Evolutionary conservation across 2,888 invertebrate genomes (phyloP), one percentile per base, ranked within the genome.

Genomic region (Lasioglossum figueresi): DNA sequence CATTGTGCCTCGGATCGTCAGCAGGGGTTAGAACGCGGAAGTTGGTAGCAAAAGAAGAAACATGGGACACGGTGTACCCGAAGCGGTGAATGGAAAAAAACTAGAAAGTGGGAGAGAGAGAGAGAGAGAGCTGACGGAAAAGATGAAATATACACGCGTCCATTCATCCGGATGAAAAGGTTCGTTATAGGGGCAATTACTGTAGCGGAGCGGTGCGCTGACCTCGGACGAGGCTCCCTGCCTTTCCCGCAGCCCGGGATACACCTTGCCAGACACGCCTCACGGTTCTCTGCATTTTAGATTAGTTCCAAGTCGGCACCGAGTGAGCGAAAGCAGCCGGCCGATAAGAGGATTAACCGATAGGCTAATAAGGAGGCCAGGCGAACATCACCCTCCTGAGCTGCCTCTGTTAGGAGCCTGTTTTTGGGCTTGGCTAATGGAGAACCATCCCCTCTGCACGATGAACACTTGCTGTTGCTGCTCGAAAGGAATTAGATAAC

Each of bases 271-370:
- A 68, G 37, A 76, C 82, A 34, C 52, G 66, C 66, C 76, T 68
- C 37, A 77, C 56, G 66, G 82, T 76, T 72, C 83, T 80, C 85
- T 80, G 88, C 80, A 88, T 88, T 88, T 88, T 84, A 85, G 86
- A 88, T 86, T 86, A 84, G 88, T 80, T 88, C 73, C 66, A 78
- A 88, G 83, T 85, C 83, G 70, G 52, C 27, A 52, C 63, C 45
- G 52, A 66, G 66, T 66, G 76, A 77, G 79, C 79, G 81, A 83
- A 83, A 76, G 76, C 81, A 80, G 63, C 68, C 71, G 77, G 68
- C 59, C 83, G 88, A 88, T 86, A 88, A 88, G 84, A 87, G 88
- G 82, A 88, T 88, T 88, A 88, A 82, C 79, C 76, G 86, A 85
- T 88, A 89, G 86, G 85, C 75, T 84, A 88, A 88, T 83, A 87